These are phyloP conservation scores for Porites lutea DNA, from an alignment of 64 coral and sea anemone genomes.

Conservation along the genomic window DNA sequence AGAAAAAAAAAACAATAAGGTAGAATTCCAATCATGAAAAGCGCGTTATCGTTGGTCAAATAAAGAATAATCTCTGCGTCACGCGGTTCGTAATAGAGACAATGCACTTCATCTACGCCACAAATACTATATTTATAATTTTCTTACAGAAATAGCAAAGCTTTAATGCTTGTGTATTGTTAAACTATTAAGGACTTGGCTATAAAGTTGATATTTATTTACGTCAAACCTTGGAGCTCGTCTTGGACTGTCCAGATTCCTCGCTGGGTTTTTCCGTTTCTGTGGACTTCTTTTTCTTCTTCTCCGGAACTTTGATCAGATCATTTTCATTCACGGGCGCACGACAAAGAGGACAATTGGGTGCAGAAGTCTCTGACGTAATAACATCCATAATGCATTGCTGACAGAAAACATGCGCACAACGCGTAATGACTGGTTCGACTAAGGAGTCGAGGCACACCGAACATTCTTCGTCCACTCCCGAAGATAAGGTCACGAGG, in stretches of 20 bases:
- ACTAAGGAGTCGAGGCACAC: constrained; percentile 82
- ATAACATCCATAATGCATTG: constrained; percentile 86
- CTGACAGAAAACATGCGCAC: constrained; percentile 88
- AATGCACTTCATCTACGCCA: too few relatives aligned
- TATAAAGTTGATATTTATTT: too few relatives aligned
- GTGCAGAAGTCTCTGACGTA: constrained; percentile 58
- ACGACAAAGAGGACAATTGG: constrained; percentile 82
- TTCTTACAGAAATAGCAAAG: too few relatives aligned
- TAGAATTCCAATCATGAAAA: too few relatives aligned
- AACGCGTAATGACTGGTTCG: constrained; percentile 87
- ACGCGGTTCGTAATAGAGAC: too few relatives aligned
- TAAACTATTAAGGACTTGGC: too few relatives aligned
- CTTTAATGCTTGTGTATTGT: too few relatives aligned
- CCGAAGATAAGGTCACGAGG: constrained; percentile 59
- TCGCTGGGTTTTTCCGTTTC: constrained; percentile 16
- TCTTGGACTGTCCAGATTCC: background rate
- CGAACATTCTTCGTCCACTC: constrained; percentile 86
- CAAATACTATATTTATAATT: too few relatives aligned
- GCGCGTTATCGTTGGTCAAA: too few relatives aligned
- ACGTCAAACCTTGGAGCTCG: constrained; percentile 77
- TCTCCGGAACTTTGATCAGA: constrained; percentile 74
- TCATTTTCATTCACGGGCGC: constrained; percentile 82
- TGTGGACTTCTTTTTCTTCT: constrained; percentile 50
- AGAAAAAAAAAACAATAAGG: too few relatives aligned
- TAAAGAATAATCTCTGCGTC: too few relatives aligned